Percentiles rank a stretch among this genome's conserved stretches.
phyloP scores from a whole-genome alignment of 2,888 invertebrate species.

The Andrena bucephala region DNA sequence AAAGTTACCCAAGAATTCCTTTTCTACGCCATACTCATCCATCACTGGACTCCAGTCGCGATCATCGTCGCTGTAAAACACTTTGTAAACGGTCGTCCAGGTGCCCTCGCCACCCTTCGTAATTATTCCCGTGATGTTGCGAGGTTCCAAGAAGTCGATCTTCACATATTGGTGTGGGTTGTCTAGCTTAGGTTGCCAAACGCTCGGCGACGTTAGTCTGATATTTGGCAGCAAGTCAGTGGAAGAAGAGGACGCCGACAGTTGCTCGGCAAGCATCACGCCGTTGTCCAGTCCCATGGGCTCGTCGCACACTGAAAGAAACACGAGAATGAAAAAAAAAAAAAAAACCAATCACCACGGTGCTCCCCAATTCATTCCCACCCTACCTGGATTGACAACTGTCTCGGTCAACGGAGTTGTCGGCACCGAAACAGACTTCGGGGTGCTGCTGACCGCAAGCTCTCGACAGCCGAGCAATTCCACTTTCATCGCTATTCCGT shows the following conservation, averaged over 20 bases:
- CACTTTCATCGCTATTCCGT: slow-evolving; percentile 88
- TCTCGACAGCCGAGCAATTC: slow-evolving; percentile 91
- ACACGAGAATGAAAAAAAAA: neutral
- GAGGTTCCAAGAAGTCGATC: slow-evolving; percentile 92
- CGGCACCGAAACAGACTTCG: slow-evolving; percentile 17
- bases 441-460: slow-evolving; percentile 40
- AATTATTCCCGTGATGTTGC: slow-evolving; percentile 92
- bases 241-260: slow-evolving; percentile 88
- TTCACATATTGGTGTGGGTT: slow-evolving; percentile 82
- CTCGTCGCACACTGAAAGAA: slow-evolving; percentile 87
- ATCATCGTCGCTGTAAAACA: slow-evolving; percentile 91
- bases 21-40: slow-evolving; percentile 86
- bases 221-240: slow-evolving; percentile 66
- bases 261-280: slow-evolving; percentile 88
- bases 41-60: slow-evolving; percentile 90
- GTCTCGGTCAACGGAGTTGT: slow-evolving; percentile 48
- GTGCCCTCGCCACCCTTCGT: slow-evolving; percentile 90
- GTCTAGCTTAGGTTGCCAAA: slow-evolving; percentile 75
- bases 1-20: slow-evolving; percentile 90
- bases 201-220: slow-evolving; percentile 63
- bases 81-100: slow-evolving; percentile 91
- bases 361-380: neutral
- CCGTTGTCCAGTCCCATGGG: slow-evolving; percentile 90
- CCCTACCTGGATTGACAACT: slow-evolving; percentile 60
- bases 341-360: neutral